Base-by-base conservation (phyloP, 2,888 invertebrate species). In the Polietes domitor region DNA sequence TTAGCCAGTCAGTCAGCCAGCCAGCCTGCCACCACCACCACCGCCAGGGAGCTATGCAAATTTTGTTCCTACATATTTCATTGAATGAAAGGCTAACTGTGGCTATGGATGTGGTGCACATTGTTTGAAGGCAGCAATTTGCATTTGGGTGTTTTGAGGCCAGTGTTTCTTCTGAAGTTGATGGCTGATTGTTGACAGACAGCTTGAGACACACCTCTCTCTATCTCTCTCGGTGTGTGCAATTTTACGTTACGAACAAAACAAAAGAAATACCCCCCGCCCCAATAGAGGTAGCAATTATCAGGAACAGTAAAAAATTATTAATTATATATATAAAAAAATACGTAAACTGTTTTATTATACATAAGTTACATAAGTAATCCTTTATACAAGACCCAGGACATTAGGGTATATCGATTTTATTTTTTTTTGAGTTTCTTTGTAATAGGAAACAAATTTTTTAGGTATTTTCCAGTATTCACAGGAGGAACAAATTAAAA, bases 151-250 rank as follows among this genome's bases (percentile, higher is more conserved):
- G 24, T 1, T 26, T 24, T 58, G 58, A 1, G 4, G 58, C 12
- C 26, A 0, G 58, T 24, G 15, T 26, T 15, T 12, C 58, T 10
- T 24, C 58, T 24, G 37, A 19, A n/a, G n/a, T n/a, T n/a, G n/a
- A n/a, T n/a, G n/a, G 32, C 41, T 68, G 43, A 68, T 12, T 21
- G 10, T 21, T 68, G 68, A 68, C 10, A 24, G 68, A 68, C 68
- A 68, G 21, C 68, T 68, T 21, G 24, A 21, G 68, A 19, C 43
- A 43, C 43, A 24, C 41, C 68, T 43, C n/a, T 41, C 41, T 43
- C 24, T n/a, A n/a, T n/a, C n/a, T n/a, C n/a, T n/a, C n/a, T n/a
- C n/a, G n/a, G n/a, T n/a, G n/a, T n/a, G n/a, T 12, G 17, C 50
- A 41, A 32, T 32, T 32, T 32, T 9, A 37, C 12, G 37, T 37